These are phyloP conservation scores for Bubo bubo DNA, from an alignment of 2,113 vertebrate genomes.

Conservation along the genomic window DNA sequence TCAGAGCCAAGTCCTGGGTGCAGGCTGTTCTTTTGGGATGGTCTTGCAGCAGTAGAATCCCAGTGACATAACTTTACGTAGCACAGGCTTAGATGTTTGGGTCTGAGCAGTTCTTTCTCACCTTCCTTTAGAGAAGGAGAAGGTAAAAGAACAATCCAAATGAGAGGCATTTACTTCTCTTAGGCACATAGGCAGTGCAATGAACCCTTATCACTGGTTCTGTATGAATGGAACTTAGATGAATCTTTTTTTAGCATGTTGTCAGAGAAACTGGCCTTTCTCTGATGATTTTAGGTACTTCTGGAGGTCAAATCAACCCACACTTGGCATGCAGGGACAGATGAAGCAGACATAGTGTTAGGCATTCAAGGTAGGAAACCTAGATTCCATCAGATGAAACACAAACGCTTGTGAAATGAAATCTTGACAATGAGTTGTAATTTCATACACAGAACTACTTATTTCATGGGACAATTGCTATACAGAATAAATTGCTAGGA, in stretches of 20 bases:
- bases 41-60: background rate
- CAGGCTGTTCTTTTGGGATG: background rate
- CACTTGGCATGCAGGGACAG: background rate
- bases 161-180: background rate
- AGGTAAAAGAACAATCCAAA: background rate
- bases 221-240: background rate
- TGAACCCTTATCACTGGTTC: background rate
- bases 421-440: background rate
- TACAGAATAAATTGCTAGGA: background rate
- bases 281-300: background rate
- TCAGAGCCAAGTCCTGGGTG: background rate
- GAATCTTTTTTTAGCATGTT: background rate
- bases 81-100: background rate
- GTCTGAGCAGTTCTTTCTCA: background rate
- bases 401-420: background rate
- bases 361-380: background rate
- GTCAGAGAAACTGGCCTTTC: background rate
- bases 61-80: background rate
- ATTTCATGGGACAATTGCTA: background rate
- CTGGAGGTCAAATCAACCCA: background rate
- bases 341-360: background rate
- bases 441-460: background rate
- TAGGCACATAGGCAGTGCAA: background rate
- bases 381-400: background rate
- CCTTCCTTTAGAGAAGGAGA: background rate